Evolutionary conservation across 2,113 vertebrate genomes (phyloP).

Genomic region (Leptobrachium ailaonicum): DNA sequence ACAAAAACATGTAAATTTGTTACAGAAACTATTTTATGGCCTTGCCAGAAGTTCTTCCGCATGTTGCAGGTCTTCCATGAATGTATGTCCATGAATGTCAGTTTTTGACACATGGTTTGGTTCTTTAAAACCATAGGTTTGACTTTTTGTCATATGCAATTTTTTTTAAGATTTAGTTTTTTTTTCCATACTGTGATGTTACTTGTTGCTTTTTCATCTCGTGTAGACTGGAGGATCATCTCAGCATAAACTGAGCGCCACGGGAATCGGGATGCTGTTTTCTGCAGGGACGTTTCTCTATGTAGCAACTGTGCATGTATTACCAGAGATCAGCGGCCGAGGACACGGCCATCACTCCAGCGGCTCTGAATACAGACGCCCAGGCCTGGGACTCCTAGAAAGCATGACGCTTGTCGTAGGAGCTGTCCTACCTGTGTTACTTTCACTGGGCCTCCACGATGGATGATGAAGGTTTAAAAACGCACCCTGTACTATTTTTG

Average conservation of each 20-base stretch:
- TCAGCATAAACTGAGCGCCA: slow-evolving; percentile 61
- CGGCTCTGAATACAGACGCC: slow-evolving; percentile 36
- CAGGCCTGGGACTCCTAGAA: slow-evolving; percentile 63
- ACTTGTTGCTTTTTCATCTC: background rate
- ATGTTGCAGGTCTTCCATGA: too few species aligned
- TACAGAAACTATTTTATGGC: too few species aligned
- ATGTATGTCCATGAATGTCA: too few species aligned
- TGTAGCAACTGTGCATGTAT: slow-evolving; percentile 65
- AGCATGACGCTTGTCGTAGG: slow-evolving; percentile 65
- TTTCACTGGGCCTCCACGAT: slow-evolving; percentile 68
- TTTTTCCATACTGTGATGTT: background rate
- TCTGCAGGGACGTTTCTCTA: slow-evolving; percentile 74
- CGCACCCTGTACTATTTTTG: background rate
- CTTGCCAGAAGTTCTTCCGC: too few species aligned
- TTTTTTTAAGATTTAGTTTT: too few species aligned
- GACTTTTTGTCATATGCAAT: too few species aligned
- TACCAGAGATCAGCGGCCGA: slow-evolving; percentile 67
- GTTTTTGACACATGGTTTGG: too few species aligned
- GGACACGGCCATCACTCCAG: slow-evolving; percentile 52
- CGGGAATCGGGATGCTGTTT: slow-evolving; percentile 70
- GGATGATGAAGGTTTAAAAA: background rate
- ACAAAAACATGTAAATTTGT: background rate
- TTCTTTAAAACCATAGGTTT: too few species aligned
- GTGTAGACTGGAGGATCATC: slow-evolving; percentile 60
- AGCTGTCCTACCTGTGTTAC: slow-evolving; percentile 68